phyloP scores from a whole-genome alignment of 2,113 vertebrate genomes.

The Myotis lucifugus region DNA sequence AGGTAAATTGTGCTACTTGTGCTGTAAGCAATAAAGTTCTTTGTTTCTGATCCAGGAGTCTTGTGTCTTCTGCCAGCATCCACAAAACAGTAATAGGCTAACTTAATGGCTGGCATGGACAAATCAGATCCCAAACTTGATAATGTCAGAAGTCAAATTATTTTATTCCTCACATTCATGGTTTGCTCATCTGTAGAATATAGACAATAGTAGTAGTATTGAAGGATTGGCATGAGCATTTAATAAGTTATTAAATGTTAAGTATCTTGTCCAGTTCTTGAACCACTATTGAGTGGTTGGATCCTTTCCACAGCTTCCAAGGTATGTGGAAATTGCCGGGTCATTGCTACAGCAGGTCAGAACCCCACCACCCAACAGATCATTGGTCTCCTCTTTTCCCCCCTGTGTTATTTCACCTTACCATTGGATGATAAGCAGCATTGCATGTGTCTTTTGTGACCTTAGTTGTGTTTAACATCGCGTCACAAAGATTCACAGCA shows the following conservation, averaged over 20 bases:
- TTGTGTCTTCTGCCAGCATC: neutral
- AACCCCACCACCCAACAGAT: neutral
- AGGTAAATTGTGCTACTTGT: neutral
- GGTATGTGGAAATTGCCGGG: neutral
- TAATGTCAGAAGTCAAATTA: neutral
- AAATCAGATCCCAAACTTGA: neutral
- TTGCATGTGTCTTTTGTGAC: neutral
- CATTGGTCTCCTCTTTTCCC: neutral
- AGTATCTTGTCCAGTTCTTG: neutral
- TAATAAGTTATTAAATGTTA: neutral
- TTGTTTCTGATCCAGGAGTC: neutral
- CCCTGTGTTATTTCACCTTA: neutral
- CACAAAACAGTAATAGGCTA: neutral
- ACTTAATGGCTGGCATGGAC: neutral
- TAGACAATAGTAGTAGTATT: neutral
- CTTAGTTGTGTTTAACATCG: neutral
- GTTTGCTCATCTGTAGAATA: neutral
- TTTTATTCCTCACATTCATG: neutral
- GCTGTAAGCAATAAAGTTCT: neutral
- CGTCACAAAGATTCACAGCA: neutral
- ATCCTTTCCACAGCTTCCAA: neutral
- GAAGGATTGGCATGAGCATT: neutral
- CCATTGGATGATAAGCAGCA: neutral
- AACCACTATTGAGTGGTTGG: neutral
- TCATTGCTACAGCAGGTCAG: neutral